These are phyloP conservation scores for Hemicentrotus pulcherrimus DNA, from an alignment of 35 echinoderm and acorn worm genomes.

Conservation along the genomic window DNA sequence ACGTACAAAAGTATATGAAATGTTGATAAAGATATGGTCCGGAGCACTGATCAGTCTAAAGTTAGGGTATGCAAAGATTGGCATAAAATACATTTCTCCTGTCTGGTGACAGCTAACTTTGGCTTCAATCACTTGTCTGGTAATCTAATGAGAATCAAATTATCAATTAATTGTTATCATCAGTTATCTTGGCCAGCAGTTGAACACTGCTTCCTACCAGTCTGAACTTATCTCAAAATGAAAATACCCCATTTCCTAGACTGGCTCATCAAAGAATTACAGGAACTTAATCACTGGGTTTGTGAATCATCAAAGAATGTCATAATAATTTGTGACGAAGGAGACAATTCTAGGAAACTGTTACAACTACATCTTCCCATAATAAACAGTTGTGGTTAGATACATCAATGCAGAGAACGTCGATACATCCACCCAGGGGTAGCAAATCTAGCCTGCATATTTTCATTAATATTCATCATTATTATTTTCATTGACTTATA, in stretches of 20 bases:
- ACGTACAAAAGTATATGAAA: too few relatives aligned
- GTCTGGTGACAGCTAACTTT: background rate
- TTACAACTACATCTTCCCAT: background rate
- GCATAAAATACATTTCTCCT: background rate
- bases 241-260: background rate
- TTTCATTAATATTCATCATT: too few relatives aligned
- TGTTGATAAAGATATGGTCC: too few relatives aligned
- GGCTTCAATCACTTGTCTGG: background rate
- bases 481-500: too few relatives aligned
- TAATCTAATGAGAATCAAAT: background rate
- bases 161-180: constrained; percentile 19
- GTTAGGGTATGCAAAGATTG: too few relatives aligned
- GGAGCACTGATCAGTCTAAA: too few relatives aligned
- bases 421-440: too few relatives aligned
- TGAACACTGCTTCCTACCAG: background rate
- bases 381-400: too few relatives aligned
- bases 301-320: background rate
- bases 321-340: background rate
- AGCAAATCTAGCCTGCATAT: too few relatives aligned
- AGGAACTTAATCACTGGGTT: background rate
- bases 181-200: background rate
- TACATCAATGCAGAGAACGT: too few relatives aligned
- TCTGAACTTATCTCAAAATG: background rate
- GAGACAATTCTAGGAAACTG: background rate
- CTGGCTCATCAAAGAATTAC: background rate